Base-by-base conservation (phyloP, 92 coral and sea anemone species). In the Epizoanthus scotinus region DNA sequence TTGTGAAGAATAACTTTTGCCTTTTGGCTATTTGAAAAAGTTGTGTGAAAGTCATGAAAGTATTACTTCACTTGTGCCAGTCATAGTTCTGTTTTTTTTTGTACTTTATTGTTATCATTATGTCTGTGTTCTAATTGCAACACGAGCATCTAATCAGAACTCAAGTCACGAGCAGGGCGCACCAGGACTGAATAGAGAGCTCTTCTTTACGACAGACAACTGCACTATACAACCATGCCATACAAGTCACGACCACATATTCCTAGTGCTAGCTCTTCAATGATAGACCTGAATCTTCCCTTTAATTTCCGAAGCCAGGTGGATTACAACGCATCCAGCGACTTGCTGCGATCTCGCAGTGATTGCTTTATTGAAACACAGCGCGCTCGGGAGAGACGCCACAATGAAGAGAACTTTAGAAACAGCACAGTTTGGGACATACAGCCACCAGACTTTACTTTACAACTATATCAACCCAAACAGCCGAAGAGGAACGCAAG, bases 311-410 rank as follows among this genome's bases (percentile, higher is more conserved):
- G 86, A 24, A 82, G 88, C 29, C 90, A 88, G 70, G 68, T 86
- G 15, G 90, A 93, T 15, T 93, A 87, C 63, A 91, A 89, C 67
- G 99, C 98, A 19, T 54, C 87, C 20, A 75, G 91, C 71, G 88
- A 87, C 62, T 90, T 96, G 18, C 83, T 91, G n/a, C 91, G 95
- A 60, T 96, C 99, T 20, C 91, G 99, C 27, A 96, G 99, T 78
- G 98, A 93, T 44, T 87, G 93, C 55, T 93, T 86, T 83, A 75
- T 96, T 66, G 84, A 93, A 25, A 82, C 94, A 15, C 90, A 90
- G 82, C 83, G 94, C 71, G 78, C 70, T 20, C 88, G 81, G 21
- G 90, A 93, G 72, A 75, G 69, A 73, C 40, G 58, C 47, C 55
- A 36, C 3, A 53, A 26, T 10, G 81, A 79, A 60, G 77, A 84